Evolutionary conservation across 2,113 vertebrate genomes (phyloP).

Genomic region (Stictonetta naevosa): DNA sequence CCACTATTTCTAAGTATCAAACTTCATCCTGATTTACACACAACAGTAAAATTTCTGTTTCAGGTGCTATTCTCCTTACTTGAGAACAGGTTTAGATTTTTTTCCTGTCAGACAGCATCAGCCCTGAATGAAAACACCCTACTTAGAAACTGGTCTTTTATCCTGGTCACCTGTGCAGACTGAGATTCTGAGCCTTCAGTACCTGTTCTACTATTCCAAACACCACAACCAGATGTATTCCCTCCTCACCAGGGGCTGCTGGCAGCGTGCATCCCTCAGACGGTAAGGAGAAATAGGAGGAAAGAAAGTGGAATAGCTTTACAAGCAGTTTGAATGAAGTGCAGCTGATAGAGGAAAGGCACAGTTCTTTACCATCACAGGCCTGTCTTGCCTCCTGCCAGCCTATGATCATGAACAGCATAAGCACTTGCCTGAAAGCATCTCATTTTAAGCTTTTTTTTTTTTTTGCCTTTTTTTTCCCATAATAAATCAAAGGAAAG

Average conservation of each 20-base stretch:
- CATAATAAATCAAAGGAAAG: neutral
- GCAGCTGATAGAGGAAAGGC: neutral
- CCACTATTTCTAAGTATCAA: neutral
- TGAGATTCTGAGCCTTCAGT: neutral
- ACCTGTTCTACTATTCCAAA: neutral
- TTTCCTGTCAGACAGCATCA: neutral
- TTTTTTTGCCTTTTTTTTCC: neutral
- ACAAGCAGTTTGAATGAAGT: neutral
- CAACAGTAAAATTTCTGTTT: neutral
- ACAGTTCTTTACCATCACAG: neutral
- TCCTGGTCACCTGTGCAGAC: neutral
- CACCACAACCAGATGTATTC: neutral
- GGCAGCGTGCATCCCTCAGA: neutral
- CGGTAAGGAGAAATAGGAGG: neutral
- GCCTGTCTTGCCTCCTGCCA: neutral
- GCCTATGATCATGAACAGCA: neutral
- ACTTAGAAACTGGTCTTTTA: neutral
- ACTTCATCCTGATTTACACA: neutral
- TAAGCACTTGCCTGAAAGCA: accelerated
- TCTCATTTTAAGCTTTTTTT: neutral
- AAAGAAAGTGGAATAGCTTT: neutral
- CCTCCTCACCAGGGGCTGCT: neutral
- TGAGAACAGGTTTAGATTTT: neutral
- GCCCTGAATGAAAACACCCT: neutral
- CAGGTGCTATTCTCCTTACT: neutral